Conservation (phyloP, 2,888 invertebrate species). For the Sphaerophoria rueppellii region DNA sequence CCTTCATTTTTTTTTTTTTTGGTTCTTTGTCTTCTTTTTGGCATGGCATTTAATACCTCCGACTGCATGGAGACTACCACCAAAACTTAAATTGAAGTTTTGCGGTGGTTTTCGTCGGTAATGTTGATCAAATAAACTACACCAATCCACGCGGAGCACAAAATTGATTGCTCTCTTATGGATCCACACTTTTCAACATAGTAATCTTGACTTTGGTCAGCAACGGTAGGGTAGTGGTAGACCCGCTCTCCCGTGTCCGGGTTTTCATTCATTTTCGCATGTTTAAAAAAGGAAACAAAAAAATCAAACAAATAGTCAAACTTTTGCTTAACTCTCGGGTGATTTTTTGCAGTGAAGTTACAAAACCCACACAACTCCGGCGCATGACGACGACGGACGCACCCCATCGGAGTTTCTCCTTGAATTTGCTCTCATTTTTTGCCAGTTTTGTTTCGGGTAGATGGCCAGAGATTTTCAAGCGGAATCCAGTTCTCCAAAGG, state of each 20-base stretch:
- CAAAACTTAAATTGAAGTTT: background rate
- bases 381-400: constrained; percentile 71
- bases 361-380: constrained; percentile 9
- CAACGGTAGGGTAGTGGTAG: constrained; percentile 12
- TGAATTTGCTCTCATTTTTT: constrained; percentile 11
- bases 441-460: constrained; percentile 27
- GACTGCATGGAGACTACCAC: background rate
- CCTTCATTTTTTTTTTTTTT: constrained; percentile 14
- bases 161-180: constrained; percentile 60
- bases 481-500: constrained; percentile 58
- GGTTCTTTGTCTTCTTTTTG: too few species aligned
- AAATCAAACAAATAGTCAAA: constrained; percentile 39
- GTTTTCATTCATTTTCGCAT: constrained; percentile 4
- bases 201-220: constrained; percentile 72
- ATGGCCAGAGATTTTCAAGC: constrained; percentile 49
- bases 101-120: background rate
- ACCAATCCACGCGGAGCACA: background rate
- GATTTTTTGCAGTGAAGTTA: constrained; percentile 10
- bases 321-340: constrained; percentile 5
- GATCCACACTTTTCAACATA: constrained; percentile 46
- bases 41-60: too few species aligned
- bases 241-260: background rate
- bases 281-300: background rate
- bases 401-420: constrained; percentile 59
- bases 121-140: constrained; percentile 27